Base-by-base conservation (phyloP, 2,113 vertebrate genomes). In the Xiphophorus hellerii region DNA sequence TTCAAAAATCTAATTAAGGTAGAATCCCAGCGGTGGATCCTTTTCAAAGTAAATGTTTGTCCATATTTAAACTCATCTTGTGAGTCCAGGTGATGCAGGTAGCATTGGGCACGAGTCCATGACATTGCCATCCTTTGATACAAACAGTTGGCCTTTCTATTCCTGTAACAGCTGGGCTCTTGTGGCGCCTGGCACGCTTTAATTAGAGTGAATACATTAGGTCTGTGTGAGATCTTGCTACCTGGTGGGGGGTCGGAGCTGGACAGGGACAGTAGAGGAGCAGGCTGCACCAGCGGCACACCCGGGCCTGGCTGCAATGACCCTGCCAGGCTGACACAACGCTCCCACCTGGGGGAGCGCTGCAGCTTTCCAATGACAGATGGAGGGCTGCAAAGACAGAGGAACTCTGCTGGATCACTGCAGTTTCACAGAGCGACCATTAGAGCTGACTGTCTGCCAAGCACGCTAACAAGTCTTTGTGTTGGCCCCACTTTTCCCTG, bases 161-260 rank as follows among this genome's bases (percentile, higher is more conserved):
- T 90, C 89, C 48, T 66, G 12, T 83, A 90, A 85, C 87, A 87
- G 92, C 89, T 77, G 86, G 87, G 87, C 68, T 86, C 90, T 88
- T 83, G 89, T 81, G 80, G 87, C 81, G 88, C 88, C 88, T 91
- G 92, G 93, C 91, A 74, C 87, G 74, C 80, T 94, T 92, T 94
- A 94, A 94, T 95, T 93, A 94, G 92, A 88, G 89, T 89, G 94
- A 94, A 94, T 93, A 90, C 93, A 94, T 94, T 94, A 93, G 85
- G 85, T 85, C 90, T 88, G 91, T 82, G 92, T 88, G 90, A 86
- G 91, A 92, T 83, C 86, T 78, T 87, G 90, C 89, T 92, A 92
- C 92, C 91, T 94, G 93, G 91, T 93, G 92, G 88, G 92, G 8
- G 91, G 87, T 92, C 83, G 85, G 89, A 84, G 83, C 88, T 73